A percentile compares a stretch with the other conserved stretches of the same genome.
phyloP scores from a whole-genome alignment of 2,113 vertebrate species.

The Chloropsis cyanopogon region DNA sequence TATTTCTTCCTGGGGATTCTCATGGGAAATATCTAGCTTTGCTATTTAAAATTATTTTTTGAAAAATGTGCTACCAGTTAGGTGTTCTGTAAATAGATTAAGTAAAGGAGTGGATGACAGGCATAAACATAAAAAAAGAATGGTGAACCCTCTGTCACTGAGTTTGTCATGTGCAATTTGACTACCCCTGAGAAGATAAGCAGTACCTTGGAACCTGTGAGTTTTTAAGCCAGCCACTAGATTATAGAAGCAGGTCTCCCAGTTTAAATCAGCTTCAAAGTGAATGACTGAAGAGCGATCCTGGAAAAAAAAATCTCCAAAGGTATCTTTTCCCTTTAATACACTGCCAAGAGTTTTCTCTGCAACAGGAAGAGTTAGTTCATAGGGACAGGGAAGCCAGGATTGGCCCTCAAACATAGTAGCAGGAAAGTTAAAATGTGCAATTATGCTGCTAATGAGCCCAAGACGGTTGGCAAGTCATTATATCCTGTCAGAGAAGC shows the following conservation, averaged over 20 bases:
- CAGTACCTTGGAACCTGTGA: neutral
- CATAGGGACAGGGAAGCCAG: neutral
- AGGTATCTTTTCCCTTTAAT: slow-evolving; percentile 13
- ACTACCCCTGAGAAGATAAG: neutral
- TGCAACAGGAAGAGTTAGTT: slow-evolving; percentile 4
- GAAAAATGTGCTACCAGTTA: neutral
- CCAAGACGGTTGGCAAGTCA: neutral
- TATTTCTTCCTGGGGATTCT: neutral
- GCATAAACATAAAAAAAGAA: neutral
- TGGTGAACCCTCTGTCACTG: neutral
- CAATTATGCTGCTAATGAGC: slow-evolving; percentile 13
- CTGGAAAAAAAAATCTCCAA: neutral
- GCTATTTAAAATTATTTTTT: neutral
- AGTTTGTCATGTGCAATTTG: neutral
- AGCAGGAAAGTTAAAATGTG: neutral
- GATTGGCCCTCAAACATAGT: neutral
- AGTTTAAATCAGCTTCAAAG: neutral
- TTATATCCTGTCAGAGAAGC: neutral
- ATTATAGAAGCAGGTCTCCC: neutral
- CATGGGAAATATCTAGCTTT: neutral
- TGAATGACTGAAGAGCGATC: neutral
- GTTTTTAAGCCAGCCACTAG: neutral
- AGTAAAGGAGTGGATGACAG: neutral
- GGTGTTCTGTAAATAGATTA: neutral
- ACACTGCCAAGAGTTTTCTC: slow-evolving; percentile 12